Evolutionary conservation across 2,797 vertebrate genomes (phyloP).

Genomic region (Acanthornis magna): DNA sequence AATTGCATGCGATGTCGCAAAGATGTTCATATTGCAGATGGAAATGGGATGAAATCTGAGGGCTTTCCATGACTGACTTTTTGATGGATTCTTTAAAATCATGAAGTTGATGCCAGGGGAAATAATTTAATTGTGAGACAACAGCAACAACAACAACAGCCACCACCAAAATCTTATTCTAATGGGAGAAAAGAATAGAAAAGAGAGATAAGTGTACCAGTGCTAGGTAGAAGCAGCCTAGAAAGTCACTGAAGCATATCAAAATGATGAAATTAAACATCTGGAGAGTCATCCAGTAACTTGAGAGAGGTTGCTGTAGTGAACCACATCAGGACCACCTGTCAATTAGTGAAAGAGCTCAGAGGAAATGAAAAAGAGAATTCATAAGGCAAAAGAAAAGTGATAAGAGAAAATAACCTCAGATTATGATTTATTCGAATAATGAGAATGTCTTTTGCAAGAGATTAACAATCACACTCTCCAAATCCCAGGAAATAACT

Average conservation of each 20-base stretch:
- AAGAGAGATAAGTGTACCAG: background rate
- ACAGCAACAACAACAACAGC: background rate
- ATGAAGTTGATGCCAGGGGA: background rate
- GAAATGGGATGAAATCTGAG: background rate
- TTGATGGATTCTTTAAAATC: slow-evolving; percentile 1
- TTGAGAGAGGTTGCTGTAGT: slow-evolving; percentile 31
- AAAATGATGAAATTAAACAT: slow-evolving; percentile 50
- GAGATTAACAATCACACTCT: slow-evolving; percentile 2
- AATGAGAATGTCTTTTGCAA: background rate
- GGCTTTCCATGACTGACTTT: background rate
- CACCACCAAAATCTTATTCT: background rate
- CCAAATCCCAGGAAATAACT: background rate
- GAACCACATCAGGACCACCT: slow-evolving; percentile 55
- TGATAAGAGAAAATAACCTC: background rate
- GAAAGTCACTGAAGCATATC: slow-evolving; percentile 35
- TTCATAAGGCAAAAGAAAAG: slow-evolving; percentile 13
- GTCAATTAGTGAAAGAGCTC: slow-evolving; percentile 43
- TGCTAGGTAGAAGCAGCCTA: slow-evolving; percentile 48
- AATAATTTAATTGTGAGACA: slow-evolving; percentile 35
- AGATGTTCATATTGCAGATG: background rate
- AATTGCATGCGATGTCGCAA: background rate
- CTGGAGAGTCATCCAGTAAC: slow-evolving; percentile 40
- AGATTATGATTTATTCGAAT: slow-evolving; percentile 35
- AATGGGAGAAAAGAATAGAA: background rate
- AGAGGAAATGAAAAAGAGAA: slow-evolving; percentile 35